Conservation (phyloP, 1,140 invertebrate species). For the Neotoxoptera formosana region DNA sequence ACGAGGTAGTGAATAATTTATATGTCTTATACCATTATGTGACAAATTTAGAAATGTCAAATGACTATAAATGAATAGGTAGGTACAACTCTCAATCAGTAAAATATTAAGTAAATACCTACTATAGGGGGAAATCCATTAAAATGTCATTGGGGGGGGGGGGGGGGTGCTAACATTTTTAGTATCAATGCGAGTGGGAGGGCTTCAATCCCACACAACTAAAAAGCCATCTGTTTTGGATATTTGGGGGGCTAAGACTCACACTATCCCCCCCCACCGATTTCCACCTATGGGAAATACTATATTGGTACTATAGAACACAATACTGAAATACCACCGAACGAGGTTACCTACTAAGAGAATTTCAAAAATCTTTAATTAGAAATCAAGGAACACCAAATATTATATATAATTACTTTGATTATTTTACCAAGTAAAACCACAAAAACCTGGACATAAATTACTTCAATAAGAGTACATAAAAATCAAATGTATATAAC, state of each 20-base stretch:
- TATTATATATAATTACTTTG: neutral
- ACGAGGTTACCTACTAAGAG: neutral
- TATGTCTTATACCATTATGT: conserved; percentile 27
- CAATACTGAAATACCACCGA: neutral
- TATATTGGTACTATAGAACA: too few species aligned
- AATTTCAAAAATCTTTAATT: neutral
- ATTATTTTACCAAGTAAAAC: neutral
- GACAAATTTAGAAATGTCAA: conserved; percentile 48
- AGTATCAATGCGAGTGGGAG: too few species aligned
- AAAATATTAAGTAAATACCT: neutral
- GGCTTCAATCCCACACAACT: too few species aligned
- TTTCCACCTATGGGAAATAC: too few species aligned
- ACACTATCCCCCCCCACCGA: too few species aligned
- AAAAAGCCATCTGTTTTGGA: too few species aligned
- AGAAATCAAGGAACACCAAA: neutral
- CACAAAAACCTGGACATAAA: neutral
- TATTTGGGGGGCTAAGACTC: too few species aligned
- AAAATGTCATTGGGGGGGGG: too few species aligned
- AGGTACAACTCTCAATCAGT: neutral
- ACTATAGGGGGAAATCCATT: too few species aligned
- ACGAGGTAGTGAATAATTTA: neutral
- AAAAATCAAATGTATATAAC: neutral
- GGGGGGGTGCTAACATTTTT: too few species aligned
- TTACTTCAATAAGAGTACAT: neutral
- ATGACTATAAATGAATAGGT: neutral